A percentile compares a stretch with the other conserved stretches of the same genome.
Conservation (phyloP, 2,797 vertebrate species). For the Spatula versicolor region DNA sequence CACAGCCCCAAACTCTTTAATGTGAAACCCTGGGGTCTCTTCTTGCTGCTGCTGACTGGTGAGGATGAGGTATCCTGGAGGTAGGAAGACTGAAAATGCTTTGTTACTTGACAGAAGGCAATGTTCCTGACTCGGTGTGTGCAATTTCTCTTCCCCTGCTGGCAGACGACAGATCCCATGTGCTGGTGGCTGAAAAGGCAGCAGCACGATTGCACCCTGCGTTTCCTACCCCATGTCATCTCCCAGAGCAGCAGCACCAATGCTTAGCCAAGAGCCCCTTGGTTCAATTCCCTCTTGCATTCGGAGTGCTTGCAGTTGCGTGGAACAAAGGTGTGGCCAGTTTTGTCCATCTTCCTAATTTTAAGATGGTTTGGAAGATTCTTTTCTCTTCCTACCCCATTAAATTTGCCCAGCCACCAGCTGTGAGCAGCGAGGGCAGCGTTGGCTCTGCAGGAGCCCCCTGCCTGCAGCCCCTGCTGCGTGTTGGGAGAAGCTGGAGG, state of each 20-base stretch:
- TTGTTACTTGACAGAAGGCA: constrained; percentile 4
- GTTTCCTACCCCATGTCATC: background rate
- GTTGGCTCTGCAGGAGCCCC: background rate
- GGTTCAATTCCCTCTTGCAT: background rate
- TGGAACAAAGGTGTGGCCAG: accelerated
- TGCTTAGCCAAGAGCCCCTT: background rate
- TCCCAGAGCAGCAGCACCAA: background rate
- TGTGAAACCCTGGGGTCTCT: background rate
- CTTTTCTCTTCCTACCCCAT: background rate
- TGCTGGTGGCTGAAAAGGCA: background rate
- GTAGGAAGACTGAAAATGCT: background rate
- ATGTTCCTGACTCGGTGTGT: background rate
- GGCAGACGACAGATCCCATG: background rate
- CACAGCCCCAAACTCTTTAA: background rate
- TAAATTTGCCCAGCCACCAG: background rate
- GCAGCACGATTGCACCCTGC: accelerated
- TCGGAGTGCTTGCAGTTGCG: background rate
- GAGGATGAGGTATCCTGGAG: constrained; percentile 4
- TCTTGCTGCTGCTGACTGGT: constrained; percentile 1
- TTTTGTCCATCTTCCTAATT: background rate
- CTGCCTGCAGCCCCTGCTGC: background rate
- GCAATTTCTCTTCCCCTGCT: background rate
- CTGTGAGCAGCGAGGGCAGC: background rate
- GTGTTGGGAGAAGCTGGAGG: background rate
- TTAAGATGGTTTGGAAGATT: background rate